Evolutionary conservation across 2,888 invertebrate genomes (phyloP).

Genomic region (Dusona sp.): DNA sequence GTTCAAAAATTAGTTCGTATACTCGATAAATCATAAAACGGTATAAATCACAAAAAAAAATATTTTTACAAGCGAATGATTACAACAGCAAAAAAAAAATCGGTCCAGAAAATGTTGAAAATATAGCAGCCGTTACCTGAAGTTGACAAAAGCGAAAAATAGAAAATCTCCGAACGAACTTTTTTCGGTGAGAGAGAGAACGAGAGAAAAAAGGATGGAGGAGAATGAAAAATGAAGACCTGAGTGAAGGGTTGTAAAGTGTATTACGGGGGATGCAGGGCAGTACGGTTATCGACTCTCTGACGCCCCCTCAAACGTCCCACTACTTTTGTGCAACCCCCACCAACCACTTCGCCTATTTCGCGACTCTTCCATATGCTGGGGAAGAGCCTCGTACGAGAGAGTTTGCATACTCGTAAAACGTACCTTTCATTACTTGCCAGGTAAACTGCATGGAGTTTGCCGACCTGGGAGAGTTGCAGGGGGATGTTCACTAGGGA

Average conservation of each 20-base stretch:
- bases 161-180: not conserved
- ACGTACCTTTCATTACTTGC: slow-evolving; percentile 74
- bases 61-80: not conserved
- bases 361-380: slow-evolving; percentile 29
- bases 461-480: slow-evolving; percentile 51
- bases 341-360: slow-evolving; percentile 8
- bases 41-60: not conserved
- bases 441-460: slow-evolving; percentile 70
- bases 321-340: not conserved
- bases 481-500: slow-evolving; percentile 37
- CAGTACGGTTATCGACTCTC: slow-evolving; percentile 66
- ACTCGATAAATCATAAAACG: not conserved
- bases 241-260: slow-evolving; percentile 38
- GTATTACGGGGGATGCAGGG: slow-evolving; percentile 57
- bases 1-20: not conserved
- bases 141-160: not conserved
- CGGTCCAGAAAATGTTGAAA: not conserved
- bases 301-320: slow-evolving; percentile 19
- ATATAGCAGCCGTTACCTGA: not conserved
- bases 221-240: slow-evolving; percentile 2
- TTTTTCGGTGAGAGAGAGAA: not conserved
- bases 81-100: not conserved
- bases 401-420: slow-evolving; percentile 76
- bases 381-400: slow-evolving; percentile 50
- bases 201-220: not conserved